Evolutionary conservation across 2,888 invertebrate genomes (phyloP), one percentile per base, ranked within the genome.

Genomic region (Agrotis segetum): DNA sequence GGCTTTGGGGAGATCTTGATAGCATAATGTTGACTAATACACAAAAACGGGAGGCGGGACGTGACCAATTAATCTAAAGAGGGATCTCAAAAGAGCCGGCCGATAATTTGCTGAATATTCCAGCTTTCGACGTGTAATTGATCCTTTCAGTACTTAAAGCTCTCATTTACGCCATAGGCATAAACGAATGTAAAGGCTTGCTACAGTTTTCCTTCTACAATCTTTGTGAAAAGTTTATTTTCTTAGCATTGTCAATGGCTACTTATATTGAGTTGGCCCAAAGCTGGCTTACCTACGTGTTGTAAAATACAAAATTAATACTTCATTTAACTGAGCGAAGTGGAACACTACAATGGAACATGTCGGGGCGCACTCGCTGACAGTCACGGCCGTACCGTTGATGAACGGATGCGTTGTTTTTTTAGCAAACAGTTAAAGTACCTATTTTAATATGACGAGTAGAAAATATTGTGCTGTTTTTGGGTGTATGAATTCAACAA

Each of bases 51-150:
- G 82, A 71, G 61, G 40, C 63, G 64, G 40, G 49, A 73, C 82
- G 82, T 83, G 67, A 77, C 78, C 66, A 82, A 83, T 82, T 74
- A 81, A 77, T 81, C 71, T 49, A 55, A 60, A 65, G 68, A 71
- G 75, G 74, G 70, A 71, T 70, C 63, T 50, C 63, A 3, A 77
- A 72, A 81, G 73, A 73, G 55, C 64, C 46, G 17, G 44, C 40
- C 55, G 53, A 69, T 81, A 69, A 75, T 62, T 75, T 73, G 64
- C 68, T 61, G 49, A 63, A 71, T 67, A 71, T 69, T 59, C 19
- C 11, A 49, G 24, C 34, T 13, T 79, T 60, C 68, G 46, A 46
- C 14, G 19, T 53, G 44, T 63, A 79, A 67, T 79, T 55, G 63
- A 60, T 74, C 49, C n/a, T 9, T 58, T 72, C 21, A 50, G 24